Base-by-base conservation (phyloP, 1,140 invertebrate genomes). In the Laupala kohalensis region DNA sequence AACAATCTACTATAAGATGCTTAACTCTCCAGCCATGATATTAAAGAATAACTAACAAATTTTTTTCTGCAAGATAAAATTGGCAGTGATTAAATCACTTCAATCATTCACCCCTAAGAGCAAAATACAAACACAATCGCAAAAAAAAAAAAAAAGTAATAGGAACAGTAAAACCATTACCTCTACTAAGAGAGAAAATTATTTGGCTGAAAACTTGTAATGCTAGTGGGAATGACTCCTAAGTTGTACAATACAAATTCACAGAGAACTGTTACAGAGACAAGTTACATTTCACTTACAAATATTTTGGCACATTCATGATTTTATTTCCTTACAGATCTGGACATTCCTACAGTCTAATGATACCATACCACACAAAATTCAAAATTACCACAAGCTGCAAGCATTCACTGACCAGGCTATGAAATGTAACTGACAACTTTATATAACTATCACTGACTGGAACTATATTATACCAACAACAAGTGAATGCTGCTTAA, bases 231-330 rank as follows among this genome's bases (percentile, higher is more conserved):
- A 53, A 53, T 53, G 37, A 53, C 37, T 53, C 37, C 37, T 53
- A 53, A 53, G 37, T 53, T 53, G 37, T 53, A 53, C 37, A 53
- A 53, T 53, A 53, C 37, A 53, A 53, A 53, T 53, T 53, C 37
- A 53, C 37, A 53, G 37, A 53, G 19, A 53, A 13, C 37, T 53
- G 37, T 53, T 53, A 53, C 37, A 53, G 37, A 53, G 37, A 53
- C 37, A 53, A 53, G 37, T 53, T 53, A 53, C 37, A 68, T 23
- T 37, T 29, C 29, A 6, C 67, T 68, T 68, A 68, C 28, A 68
- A 68, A 19, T 68, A 37, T 68, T 68, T 68, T 68, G 67, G 67
- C 67, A 68, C 67, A 68, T 68, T 29, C 29, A 37, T 68, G 29
- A 68, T 27, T 68, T 30, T 68, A 23, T n/a, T 68, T 68, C 29